Conservation (phyloP, 2,888 invertebrate species). For the Epiblema foenella region DNA sequence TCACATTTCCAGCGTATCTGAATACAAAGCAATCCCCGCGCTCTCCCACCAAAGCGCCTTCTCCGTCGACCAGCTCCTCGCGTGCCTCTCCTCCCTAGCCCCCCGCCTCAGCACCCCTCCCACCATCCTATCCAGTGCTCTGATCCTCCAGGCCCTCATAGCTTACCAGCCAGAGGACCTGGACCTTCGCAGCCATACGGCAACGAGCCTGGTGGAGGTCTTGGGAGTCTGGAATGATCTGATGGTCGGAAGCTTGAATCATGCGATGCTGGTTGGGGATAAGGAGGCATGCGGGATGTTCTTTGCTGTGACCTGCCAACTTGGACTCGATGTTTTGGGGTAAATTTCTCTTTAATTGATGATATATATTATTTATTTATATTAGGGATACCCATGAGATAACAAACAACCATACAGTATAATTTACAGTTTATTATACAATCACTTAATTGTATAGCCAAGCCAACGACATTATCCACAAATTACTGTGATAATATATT, state of each 20-base stretch:
- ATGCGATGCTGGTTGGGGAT: conserved; percentile 64
- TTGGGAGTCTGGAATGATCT: conserved; percentile 68
- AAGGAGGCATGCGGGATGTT: conserved; percentile 61
- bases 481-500: too few species aligned
- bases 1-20: conserved; percentile 59
- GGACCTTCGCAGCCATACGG: conserved; percentile 58
- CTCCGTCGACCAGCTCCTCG: conserved; percentile 71
- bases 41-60: conserved; percentile 77
- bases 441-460: too few species aligned
- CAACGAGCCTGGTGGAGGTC: conserved; percentile 61
- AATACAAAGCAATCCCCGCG: conserved; percentile 63
- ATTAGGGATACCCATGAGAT: too few species aligned
- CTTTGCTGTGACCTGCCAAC: conserved; percentile 66
- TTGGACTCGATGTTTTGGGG: conserved; percentile 68
- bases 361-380: too few species aligned
- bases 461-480: too few species aligned
- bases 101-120: conserved; percentile 61
- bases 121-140: conserved; percentile 66
- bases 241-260: conserved; percentile 65
- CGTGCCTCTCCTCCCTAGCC: conserved; percentile 64
- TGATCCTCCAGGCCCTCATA: conserved; percentile 70
- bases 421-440: too few species aligned
- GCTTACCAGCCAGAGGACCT: conserved; percentile 71
- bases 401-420: too few species aligned
- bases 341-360: conserved; percentile 48